Evolutionary conservation across 2,888 invertebrate species (phyloP).

Genomic region (Patella depressa): DNA sequence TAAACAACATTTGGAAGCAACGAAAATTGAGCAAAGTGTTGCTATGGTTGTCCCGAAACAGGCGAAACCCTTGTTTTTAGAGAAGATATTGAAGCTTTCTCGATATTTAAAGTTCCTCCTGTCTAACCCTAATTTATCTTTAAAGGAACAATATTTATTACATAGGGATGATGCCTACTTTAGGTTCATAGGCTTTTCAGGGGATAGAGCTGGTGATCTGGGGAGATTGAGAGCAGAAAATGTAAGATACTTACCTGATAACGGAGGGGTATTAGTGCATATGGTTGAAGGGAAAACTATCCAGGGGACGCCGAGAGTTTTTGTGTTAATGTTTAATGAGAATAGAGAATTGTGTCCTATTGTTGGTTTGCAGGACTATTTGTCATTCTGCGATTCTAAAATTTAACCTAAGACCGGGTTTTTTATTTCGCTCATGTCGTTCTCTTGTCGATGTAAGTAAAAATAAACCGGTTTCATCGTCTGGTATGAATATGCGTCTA

Average conservation of each 20-base stretch:
- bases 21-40: not conserved
- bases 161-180: not conserved
- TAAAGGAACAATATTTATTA: not conserved
- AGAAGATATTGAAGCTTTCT: not conserved
- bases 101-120: not conserved
- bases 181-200: not conserved
- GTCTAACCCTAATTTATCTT: not conserved
- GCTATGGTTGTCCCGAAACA: not conserved
- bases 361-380: too few relatives aligned
- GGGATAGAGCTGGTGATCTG: not conserved
- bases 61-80: not conserved
- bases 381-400: too few relatives aligned
- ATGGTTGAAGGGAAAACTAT: not conserved
- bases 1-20: slow-evolving; percentile 1
- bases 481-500: too few relatives aligned
- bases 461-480: too few relatives aligned
- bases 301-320: not conserved
- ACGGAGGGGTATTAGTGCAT: not conserved
- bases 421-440: too few relatives aligned
- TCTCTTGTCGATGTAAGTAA: too few relatives aligned
- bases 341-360: too few relatives aligned
- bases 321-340: not conserved
- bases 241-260: slow-evolving; percentile 6
- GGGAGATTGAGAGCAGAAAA: not conserved
- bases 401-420: too few relatives aligned